phyloP scores from a whole-genome alignment of 2,888 invertebrate species.

The Aethes cnicana region DNA sequence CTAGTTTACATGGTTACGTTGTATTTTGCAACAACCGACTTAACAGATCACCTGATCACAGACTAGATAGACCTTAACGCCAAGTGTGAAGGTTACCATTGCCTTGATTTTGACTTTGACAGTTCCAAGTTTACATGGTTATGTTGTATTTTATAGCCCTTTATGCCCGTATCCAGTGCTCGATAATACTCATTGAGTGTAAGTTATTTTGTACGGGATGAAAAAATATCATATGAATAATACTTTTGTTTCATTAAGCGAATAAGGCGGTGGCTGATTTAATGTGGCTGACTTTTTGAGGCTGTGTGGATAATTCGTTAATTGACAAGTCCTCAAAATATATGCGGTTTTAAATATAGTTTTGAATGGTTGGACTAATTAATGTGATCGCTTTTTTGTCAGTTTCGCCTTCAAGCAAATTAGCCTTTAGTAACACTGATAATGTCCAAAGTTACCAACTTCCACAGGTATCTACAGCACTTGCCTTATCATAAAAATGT shows the following conservation, averaged over 20 bases:
- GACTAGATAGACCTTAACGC: no score
- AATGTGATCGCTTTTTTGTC: no score
- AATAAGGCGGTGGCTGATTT: conserved; percentile 64
- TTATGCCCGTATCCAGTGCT: conserved; percentile 65
- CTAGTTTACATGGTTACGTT: conserved; percentile 15
- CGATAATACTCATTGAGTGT: conserved; percentile 69
- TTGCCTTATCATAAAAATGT: no score
- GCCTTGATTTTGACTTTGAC: neutral
- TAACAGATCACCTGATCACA: no score
- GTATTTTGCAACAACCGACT: conserved; percentile 63
- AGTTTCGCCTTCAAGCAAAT: no score
- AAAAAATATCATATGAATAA: conserved; percentile 66
- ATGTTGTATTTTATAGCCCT: conserved; percentile 56
- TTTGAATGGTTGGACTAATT: conserved; percentile 1
- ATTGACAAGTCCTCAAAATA: conserved; percentile 36
- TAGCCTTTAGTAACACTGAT: no score
- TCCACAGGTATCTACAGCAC: no score
- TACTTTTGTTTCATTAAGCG: conserved; percentile 75
- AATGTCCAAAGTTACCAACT: no score
- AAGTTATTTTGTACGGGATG: conserved; percentile 65
- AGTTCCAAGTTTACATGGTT: conserved; percentile 14
- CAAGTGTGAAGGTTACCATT: neutral
- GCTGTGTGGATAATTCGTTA: conserved; percentile 36
- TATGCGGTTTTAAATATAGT: conserved; percentile 20
- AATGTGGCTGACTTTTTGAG: conserved; percentile 38